These are phyloP conservation scores for Batillaria attramentaria DNA, from an alignment of 1,140 invertebrate species.

Conservation along the genomic window DNA sequence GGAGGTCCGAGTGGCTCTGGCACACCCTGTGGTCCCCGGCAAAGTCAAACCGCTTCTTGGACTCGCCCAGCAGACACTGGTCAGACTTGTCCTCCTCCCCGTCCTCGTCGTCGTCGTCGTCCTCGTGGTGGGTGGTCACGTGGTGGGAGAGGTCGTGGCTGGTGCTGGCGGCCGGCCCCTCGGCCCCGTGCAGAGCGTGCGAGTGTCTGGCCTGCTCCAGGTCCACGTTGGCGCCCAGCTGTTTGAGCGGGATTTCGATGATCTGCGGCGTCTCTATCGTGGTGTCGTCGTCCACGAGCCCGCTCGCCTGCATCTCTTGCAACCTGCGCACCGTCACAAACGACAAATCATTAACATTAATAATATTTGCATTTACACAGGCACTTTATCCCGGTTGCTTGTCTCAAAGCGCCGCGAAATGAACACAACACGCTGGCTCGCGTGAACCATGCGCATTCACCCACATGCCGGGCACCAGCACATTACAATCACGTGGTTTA, in stretches of 20 bases:
- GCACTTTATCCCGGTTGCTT: too few relatives aligned
- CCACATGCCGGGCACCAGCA: too few relatives aligned
- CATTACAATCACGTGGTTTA: too few relatives aligned
- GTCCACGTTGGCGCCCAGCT: constrained; percentile 54
- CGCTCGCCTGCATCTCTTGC: constrained; percentile 58
- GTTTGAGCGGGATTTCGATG: constrained; percentile 57
- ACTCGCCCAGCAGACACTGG: constrained; percentile 34
- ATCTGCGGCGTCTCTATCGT: constrained; percentile 47
- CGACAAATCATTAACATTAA: too few relatives aligned
- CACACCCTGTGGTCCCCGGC: background rate
- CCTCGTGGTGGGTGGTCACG: constrained; percentile 28
- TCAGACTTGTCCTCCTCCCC: constrained; percentile 37
- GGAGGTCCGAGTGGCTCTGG: constrained; percentile 26
- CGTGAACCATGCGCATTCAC: too few relatives aligned
- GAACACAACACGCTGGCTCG: too few relatives aligned
- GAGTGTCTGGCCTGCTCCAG: constrained; percentile 24
- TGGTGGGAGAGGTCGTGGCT: background rate
- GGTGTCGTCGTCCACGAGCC: constrained; percentile 52
- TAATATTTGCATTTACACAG: too few relatives aligned
- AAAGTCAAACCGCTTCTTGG: too few relatives aligned
- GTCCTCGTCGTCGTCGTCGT: constrained; percentile 36
- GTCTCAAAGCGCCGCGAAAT: too few relatives aligned
- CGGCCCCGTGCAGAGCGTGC: background rate
- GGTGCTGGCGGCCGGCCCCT: background rate
- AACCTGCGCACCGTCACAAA: constrained; percentile 58